A percentile compares a stretch with the other conserved stretches of the same genome.
phyloP scores from a whole-genome alignment of 2,888 invertebrate genomes.

The Micoletzkya japonica region DNA sequence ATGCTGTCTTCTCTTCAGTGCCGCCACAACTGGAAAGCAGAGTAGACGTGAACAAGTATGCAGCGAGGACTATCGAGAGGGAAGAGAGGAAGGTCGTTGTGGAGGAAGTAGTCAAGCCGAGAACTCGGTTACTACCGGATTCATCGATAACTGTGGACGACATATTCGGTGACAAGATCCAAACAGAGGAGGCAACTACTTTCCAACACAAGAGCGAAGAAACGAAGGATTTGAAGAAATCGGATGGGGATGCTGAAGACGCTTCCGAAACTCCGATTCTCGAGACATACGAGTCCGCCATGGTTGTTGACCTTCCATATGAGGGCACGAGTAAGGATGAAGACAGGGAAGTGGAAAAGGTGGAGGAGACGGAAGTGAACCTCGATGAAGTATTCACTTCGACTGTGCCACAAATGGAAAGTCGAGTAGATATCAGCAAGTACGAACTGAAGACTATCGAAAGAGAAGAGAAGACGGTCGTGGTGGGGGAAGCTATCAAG shows the following conservation, averaged over 20 bases:
- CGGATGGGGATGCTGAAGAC: too few species aligned
- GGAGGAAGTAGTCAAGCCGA: neutral
- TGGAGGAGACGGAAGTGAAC: neutral
- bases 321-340: too few species aligned
- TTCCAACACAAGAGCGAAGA: too few species aligned
- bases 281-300: too few species aligned
- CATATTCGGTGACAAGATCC: too few species aligned
- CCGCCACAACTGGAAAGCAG: too few species aligned
- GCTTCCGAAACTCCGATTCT: too few species aligned
- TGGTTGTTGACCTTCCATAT: too few species aligned
- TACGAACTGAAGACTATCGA: neutral
- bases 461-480: neutral
- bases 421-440: constrained; percentile 3
- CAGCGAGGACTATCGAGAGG: neutral
- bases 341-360: neutral
- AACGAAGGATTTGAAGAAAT: too few species aligned
- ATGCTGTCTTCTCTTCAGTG: neutral
- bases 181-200: too few species aligned
- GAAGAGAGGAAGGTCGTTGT: neutral
- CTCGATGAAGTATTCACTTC: neutral
- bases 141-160: too few species aligned
- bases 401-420: too few species aligned
- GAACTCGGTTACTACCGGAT: neutral
- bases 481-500: constrained; percentile 1
- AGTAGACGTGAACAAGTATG: constrained; percentile 9